phyloP scores from a whole-genome alignment of 2,113 vertebrate genomes.

The Gnathochromis pfefferi region DNA sequence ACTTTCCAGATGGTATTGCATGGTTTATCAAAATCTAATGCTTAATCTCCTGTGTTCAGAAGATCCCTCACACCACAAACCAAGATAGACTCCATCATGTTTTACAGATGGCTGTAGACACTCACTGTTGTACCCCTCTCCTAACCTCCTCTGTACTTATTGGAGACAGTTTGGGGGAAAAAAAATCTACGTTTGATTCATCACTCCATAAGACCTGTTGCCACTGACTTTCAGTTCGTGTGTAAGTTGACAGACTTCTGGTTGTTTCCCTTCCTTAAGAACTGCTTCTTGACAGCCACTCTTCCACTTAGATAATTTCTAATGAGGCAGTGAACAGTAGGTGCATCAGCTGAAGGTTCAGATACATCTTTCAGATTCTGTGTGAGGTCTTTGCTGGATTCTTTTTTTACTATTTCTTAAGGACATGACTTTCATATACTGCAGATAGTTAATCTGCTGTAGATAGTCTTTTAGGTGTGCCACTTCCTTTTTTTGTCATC shows the following conservation, averaged over 20 bases:
- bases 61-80: neutral
- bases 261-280: neutral
- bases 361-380: neutral
- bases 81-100: neutral
- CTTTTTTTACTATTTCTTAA: neutral
- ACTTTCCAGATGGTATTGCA: neutral
- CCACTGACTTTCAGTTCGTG: neutral
- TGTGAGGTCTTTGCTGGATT: neutral
- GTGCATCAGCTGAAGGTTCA: neutral
- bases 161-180: accelerated
- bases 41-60: neutral
- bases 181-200: neutral
- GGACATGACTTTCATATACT: neutral
- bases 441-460: neutral
- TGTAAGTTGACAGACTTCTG: neutral
- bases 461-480: neutral
- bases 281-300: neutral
- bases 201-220: neutral
- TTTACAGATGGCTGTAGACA: neutral
- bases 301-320: accelerated
- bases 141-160: neutral
- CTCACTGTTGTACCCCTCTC: neutral
- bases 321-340: neutral
- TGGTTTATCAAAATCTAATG: neutral
- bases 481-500: neutral